A percentile compares a stretch with the other conserved stretches of the same genome.
phyloP scores from a whole-genome alignment of 2,888 invertebrate species.

The Scaptodrosophila latifasciaeformis region DNA sequence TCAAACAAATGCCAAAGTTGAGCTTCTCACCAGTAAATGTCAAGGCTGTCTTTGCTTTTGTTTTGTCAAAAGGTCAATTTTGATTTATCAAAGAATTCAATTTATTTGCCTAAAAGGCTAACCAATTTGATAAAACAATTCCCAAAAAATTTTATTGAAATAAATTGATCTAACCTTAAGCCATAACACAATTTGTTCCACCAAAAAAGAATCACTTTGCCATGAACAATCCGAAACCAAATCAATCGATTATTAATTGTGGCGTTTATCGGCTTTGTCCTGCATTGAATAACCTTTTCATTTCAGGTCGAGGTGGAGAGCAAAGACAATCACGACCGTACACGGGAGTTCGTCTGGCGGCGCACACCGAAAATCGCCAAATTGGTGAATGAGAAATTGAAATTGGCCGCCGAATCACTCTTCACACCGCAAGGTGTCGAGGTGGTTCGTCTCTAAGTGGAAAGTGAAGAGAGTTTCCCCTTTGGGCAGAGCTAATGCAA shows the following conservation, averaged over 20 bases:
- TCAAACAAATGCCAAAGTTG: too few relatives aligned
- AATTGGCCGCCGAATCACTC: conserved; percentile 74
- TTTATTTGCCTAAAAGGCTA: too few relatives aligned
- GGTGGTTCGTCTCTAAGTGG: conserved; percentile 69
- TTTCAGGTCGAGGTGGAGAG: conserved; percentile 88
- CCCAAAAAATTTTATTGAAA: too few relatives aligned
- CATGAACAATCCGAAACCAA: too few relatives aligned
- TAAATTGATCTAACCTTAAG: too few relatives aligned
- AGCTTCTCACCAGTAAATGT: too few relatives aligned
- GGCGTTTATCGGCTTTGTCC: conserved; percentile 28
- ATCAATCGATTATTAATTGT: not conserved
- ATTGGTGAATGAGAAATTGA: conserved; percentile 87
- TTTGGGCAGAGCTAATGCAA: conserved; percentile 22
- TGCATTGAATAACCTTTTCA: conserved; percentile 19
- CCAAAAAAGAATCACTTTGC: too few relatives aligned
- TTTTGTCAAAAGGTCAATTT: too few relatives aligned
- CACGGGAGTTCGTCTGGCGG: conserved; percentile 88
- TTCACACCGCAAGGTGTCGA: conserved; percentile 72
- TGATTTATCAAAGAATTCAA: too few relatives aligned
- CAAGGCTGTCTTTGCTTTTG: not conserved
- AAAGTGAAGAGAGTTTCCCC: conserved; percentile 1
- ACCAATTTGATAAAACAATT: too few relatives aligned
- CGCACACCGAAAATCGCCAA: conserved; percentile 89
- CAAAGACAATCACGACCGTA: conserved; percentile 87
- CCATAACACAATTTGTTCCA: too few relatives aligned